Percentiles rank a stretch among this genome's conserved stretches.
Evolutionary conservation across 2,888 invertebrate genomes (phyloP).

Genomic region (Diaperis boleti): DNA sequence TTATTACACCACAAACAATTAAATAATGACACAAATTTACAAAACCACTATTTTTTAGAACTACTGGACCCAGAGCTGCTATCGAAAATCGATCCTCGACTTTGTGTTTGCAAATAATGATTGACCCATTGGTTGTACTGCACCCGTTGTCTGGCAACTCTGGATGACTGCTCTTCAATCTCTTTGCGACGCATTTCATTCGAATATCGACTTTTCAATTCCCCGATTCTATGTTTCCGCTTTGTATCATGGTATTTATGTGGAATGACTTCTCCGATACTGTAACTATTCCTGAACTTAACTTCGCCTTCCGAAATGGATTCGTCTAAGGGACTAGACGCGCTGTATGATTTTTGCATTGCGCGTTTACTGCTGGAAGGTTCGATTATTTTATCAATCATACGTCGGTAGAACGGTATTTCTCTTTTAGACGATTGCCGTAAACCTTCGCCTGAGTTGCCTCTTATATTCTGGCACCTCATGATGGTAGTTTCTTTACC

Average conservation of each 20-base stretch:
- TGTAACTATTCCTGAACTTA: slow-evolving; percentile 51
- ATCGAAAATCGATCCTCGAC: slow-evolving; percentile 37
- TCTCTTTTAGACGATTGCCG: slow-evolving; percentile 21
- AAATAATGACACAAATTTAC: neutral
- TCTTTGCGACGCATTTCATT: slow-evolving; percentile 38
- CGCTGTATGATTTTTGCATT: slow-evolving; percentile 6
- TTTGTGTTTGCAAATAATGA: slow-evolving; percentile 51
- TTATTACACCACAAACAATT: neutral
- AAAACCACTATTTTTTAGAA: slow-evolving; percentile 12
- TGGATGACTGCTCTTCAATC: slow-evolving; percentile 38
- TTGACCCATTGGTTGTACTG: slow-evolving; percentile 59
- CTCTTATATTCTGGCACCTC: slow-evolving; percentile 6
- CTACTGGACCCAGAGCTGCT: slow-evolving; percentile 42
- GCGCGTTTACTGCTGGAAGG: neutral
- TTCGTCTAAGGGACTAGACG: slow-evolving; percentile 37
- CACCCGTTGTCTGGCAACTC: slow-evolving; percentile 50
- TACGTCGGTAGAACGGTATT: slow-evolving; percentile 20
- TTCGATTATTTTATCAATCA: slow-evolving; percentile 11
- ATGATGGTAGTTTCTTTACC: neutral
- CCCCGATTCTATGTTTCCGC: neutral
- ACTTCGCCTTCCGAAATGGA: slow-evolving; percentile 55
- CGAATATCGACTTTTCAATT: slow-evolving; percentile 39
- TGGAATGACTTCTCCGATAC: slow-evolving; percentile 59
- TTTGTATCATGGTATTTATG: slow-evolving; percentile 42
- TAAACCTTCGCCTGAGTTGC: neutral